A percentile compares a stretch with the other conserved stretches of the same genome.
phyloP scores from a whole-genome alignment of 2,797 vertebrate genomes.

The Pangasius macronema region DNA sequence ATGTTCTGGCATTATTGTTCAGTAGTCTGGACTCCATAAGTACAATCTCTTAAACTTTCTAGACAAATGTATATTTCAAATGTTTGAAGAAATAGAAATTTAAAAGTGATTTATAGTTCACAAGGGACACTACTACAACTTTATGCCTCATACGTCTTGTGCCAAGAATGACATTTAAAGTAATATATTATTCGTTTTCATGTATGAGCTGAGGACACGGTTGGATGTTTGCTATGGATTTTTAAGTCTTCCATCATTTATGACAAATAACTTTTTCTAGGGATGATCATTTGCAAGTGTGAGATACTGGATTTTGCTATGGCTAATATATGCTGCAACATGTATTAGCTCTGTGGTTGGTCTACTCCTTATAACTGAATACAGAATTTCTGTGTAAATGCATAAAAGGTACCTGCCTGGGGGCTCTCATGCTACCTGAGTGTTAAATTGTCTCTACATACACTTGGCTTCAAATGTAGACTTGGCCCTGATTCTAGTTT shows the following conservation, averaged over 20 bases:
- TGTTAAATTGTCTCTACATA: slow-evolving; percentile 61
- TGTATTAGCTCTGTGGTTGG: slow-evolving; percentile 14
- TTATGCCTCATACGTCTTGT: slow-evolving; percentile 12
- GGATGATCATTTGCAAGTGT: neutral
- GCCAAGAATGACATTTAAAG: slow-evolving; percentile 31
- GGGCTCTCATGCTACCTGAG: slow-evolving; percentile 23
- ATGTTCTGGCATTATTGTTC: slow-evolving; percentile 40
- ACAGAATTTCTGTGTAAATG: neutral
- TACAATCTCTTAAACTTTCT: slow-evolving; percentile 15
- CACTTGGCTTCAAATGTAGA: slow-evolving; percentile 59
- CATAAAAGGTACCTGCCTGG: slow-evolving; percentile 9
- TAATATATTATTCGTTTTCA: slow-evolving; percentile 3
- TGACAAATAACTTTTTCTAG: slow-evolving; percentile 9
- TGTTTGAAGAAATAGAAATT: neutral
- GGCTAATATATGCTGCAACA: neutral
- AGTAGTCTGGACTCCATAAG: slow-evolving; percentile 31
- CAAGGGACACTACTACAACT: neutral
- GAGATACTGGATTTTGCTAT: slow-evolving; percentile 2
- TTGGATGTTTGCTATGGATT: slow-evolving; percentile 12
- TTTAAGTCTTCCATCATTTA: slow-evolving; percentile 32
- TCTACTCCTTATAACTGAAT: slow-evolving; percentile 5
- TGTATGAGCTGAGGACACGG: neutral
- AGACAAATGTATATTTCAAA: slow-evolving; percentile 37
- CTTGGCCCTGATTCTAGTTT: slow-evolving; percentile 71
- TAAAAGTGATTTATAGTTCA: slow-evolving; percentile 15